Percentiles rank a stretch among this genome's conserved stretches.
These are phyloP conservation scores for Saimiri boliviensis DNA, from an alignment of 2,113 vertebrate species.

Conservation along the genomic window DNA sequence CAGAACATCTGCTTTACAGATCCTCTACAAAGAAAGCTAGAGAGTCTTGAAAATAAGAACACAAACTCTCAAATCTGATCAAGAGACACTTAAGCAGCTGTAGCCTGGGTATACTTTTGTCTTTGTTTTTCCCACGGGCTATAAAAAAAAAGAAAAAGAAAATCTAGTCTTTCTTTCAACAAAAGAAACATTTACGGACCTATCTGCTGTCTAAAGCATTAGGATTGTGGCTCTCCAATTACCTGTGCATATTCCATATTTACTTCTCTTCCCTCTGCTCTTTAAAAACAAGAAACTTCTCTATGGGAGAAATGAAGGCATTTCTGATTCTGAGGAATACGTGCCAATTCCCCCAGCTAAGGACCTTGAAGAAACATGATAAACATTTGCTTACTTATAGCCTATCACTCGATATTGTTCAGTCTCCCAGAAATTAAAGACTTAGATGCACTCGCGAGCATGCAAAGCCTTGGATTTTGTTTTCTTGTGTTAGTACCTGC, in stretches of 20 bases:
- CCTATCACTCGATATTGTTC: not conserved
- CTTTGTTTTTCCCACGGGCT: not conserved
- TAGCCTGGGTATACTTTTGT: not conserved
- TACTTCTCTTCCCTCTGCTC: not conserved
- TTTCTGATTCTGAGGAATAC: not conserved
- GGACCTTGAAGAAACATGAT: not conserved
- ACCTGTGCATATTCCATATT: not conserved
- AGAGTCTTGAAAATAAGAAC: constrained; percentile 27
- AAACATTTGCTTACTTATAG: not conserved
- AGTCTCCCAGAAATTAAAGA: constrained; percentile 17
- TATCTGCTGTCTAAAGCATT: not conserved
- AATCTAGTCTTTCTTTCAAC: not conserved
- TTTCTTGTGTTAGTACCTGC: not conserved
- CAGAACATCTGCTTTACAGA: constrained; percentile 70
- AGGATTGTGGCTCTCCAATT: not conserved
- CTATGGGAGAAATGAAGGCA: not conserved
- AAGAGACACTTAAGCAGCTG: not conserved
- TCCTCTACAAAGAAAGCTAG: not conserved
- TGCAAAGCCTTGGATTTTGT: not conserved
- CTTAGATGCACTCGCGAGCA: not conserved
- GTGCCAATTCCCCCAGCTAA: not conserved
- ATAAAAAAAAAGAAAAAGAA: not conserved
- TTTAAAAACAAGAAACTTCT: not conserved
- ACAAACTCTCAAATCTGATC: not conserved
- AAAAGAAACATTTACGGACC: not conserved